Evolutionary conservation across 2,888 invertebrate genomes (phyloP).

Genomic region (Tholera decimalis): DNA sequence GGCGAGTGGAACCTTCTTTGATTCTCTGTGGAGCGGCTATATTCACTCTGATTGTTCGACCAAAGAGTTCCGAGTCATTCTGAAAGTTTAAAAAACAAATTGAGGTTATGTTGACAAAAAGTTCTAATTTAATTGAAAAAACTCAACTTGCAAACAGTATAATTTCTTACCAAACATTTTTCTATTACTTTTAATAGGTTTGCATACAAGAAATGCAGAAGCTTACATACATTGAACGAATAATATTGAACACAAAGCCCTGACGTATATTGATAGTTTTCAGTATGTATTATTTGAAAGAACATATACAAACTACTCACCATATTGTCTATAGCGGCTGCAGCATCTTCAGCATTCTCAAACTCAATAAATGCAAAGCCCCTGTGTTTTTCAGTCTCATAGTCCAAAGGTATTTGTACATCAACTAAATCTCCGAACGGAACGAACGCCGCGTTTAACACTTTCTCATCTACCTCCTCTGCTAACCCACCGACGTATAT

Average conservation of each 20-base stretch:
- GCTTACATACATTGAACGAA: background rate
- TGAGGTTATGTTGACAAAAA: constrained; percentile 18
- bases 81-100: constrained; percentile 77
- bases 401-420: constrained; percentile 99
- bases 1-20: constrained; percentile 98
- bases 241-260: background rate
- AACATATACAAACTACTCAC: constrained; percentile 85
- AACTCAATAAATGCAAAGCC: constrained; percentile 99
- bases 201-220: too few species aligned
- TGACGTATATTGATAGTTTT: background rate
- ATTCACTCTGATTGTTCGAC: constrained; percentile 98
- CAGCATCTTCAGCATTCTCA: constrained; percentile 99
- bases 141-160: background rate
- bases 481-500: constrained; percentile 97
- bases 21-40: constrained; percentile 99
- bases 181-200: too few species aligned
- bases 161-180: background rate
- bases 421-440: constrained; percentile 99
- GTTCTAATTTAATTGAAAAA: background rate
- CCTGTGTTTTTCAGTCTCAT: constrained; percentile 98
- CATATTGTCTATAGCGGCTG: constrained; percentile 99
- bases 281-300: background rate
- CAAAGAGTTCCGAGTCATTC: constrained; percentile 99
- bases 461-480: constrained; percentile 99
- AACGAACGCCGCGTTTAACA: constrained; percentile 98